These are phyloP conservation scores for Sus cebifrons DNA, from an alignment of 2,797 vertebrate genomes.

Conservation along the genomic window DNA sequence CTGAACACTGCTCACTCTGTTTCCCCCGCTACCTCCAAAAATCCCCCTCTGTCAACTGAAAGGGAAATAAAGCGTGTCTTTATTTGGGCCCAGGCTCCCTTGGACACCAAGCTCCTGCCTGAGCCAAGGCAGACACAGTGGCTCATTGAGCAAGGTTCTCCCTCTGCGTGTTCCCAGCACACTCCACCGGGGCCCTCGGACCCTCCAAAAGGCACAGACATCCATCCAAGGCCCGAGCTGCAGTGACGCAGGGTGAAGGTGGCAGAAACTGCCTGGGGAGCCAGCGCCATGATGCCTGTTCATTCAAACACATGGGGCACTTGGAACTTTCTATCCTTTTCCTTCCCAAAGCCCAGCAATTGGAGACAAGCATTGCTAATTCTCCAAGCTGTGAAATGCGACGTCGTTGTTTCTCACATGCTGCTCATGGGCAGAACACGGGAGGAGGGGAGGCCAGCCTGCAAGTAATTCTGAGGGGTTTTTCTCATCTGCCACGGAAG, in stretches of 20 bases:
- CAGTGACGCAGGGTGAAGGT: constrained; percentile 61
- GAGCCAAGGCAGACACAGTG: constrained; percentile 90
- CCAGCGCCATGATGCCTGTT: neutral
- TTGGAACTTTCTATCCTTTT: constrained; percentile 71
- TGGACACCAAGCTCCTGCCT: constrained; percentile 85
- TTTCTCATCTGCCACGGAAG: neutral
- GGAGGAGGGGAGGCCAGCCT: neutral
- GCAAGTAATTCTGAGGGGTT: accelerated
- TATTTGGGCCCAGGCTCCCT: constrained; percentile 85
- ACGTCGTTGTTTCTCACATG: neutral
- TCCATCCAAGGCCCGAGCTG: constrained; percentile 61
- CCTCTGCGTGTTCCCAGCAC: constrained; percentile 82
- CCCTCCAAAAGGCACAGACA: constrained; percentile 77
- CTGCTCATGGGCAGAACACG: neutral
- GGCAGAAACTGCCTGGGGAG: constrained; percentile 68
- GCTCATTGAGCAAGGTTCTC: constrained; percentile 88
- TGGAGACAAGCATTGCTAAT: constrained; percentile 76
- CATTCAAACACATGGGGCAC: neutral
- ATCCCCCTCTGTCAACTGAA: constrained; percentile 59
- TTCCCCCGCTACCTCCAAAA: constrained; percentile 88
- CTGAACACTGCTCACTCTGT: constrained; percentile 91
- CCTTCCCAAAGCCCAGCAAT: constrained; percentile 74
- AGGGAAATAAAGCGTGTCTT: constrained; percentile 90
- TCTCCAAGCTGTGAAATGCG: constrained; percentile 81
- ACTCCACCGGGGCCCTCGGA: constrained; percentile 74